Evolutionary conservation across 2,113 vertebrate genomes (phyloP), one percentile per base, ranked within the genome.

Genomic region (Bujurquina vittata): DNA sequence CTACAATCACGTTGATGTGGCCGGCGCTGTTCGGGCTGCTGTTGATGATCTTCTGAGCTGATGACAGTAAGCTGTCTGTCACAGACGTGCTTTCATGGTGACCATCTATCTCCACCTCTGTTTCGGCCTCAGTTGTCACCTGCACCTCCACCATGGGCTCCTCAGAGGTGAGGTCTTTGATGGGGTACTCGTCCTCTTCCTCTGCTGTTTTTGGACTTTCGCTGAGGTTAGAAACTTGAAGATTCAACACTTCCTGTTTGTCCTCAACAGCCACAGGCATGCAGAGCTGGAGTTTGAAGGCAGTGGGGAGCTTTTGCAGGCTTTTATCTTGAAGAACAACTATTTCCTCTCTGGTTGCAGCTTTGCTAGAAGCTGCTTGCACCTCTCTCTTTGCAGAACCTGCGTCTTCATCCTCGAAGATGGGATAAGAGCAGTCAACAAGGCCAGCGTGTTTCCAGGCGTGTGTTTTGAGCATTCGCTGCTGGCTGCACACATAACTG

Each of bases 361-460:
- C 7, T 1, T 37, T 6, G 77, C 59, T 79, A 3, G 78, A 46
- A 4, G 75, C 49, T 14, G 89, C 81, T 2, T 93, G 90, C 0
- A 87, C 67, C 55, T 96, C 96, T 73, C 90, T 92, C 35, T 92
- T 86, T 2, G 75, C 63, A 0, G 92, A 79, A 17, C 90, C 87
- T 33, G 95, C 97, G 0, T 93, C 95, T 85, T 99, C 97, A 20
- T 98, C 97, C 86, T 99, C 98, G 40, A 99, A 99, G 84, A 99
- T 96, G 4, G 98, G 98, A 80, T 99, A 99, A 2, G 98, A 97
- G 89, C 98, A 99, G 80, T 98, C 97, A 0, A 99, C 97, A 69
- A 99, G 96, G 3, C 98, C 98, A 0, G 98, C 98, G 0, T 99
- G 98, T 81, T 99, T 99, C 98, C 98, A 99, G 0, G 98, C 97